Base-by-base conservation (phyloP, 2,888 invertebrate genomes). In the Cybosia mesomella region DNA sequence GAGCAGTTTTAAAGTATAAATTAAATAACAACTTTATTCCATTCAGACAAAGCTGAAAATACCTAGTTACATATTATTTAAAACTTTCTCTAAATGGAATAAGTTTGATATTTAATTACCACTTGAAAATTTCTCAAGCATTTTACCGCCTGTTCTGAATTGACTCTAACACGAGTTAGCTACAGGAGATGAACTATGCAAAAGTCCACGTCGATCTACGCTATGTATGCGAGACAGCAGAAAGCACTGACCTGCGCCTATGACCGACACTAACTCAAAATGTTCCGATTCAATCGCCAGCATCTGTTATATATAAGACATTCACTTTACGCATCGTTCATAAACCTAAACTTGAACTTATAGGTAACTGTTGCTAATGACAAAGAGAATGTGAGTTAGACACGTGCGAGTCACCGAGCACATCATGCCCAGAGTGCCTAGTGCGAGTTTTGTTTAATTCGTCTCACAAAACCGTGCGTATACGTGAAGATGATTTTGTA, bases 221-320 rank as follows among this genome's bases (percentile, higher is more conserved):
- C 58, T 32, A 24, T 13, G 32, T n/a, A 4, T 2, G 32, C 28
- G 28, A 32, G 43, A 58, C 22, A 34, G 10, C 18, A 15, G 36
- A 36, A 24, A 7, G 69, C 68, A 78, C 74, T 75, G 67, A 74
- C 70, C 72, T 77, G 67, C 68, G 74, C 74, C 70, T 70, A 64
- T 8, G 15, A 59, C 34, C 13, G 65, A 60, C 60, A 61, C 73
- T 80, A 81, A 76, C 75, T 76, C 72, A 83, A 67, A 67, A 84
- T 59, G 64, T 73, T 68, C 74, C 77, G 81, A 69, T 75, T 75
- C 67, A 76, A 70, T 65, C 59, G 73, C 85, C 84, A 84, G 72
- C 72, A 83, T 76, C 83, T 83, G 81, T 76, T 69, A 71, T 72
- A 68, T 69, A 71, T 72, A 68, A 66, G 74, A 72, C 68, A 77